These are phyloP conservation scores for Narcine bancroftii DNA, from an alignment of 2,113 vertebrate genomes.

Conservation along the genomic window DNA sequence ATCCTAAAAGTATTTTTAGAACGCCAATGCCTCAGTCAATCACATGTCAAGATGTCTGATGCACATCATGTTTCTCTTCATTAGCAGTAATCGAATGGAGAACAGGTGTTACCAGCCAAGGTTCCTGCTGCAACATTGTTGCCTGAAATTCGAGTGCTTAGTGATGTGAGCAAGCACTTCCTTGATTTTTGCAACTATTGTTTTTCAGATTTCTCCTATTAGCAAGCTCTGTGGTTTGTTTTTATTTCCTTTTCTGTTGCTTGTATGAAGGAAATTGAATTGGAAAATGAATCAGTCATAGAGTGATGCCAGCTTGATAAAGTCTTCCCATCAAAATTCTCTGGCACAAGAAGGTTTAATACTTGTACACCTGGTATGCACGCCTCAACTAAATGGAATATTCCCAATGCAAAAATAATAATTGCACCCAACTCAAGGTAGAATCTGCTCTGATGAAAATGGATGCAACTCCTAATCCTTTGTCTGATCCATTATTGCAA, in stretches of 20 bases:
- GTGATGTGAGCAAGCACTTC: background rate
- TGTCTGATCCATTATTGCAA: background rate
- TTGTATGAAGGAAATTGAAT: background rate
- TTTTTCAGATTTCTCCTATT: background rate
- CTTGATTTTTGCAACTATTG: background rate
- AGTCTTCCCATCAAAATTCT: background rate
- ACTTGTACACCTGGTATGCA: background rate
- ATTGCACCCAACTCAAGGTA: background rate
- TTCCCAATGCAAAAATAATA: background rate
- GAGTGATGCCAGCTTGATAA: background rate
- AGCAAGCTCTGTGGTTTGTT: background rate
- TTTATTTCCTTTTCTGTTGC: background rate
- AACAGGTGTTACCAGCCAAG: background rate
- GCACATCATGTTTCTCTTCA: constrained; percentile 1
- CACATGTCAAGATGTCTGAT: background rate
- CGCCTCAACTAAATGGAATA: background rate
- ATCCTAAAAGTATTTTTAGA: background rate
- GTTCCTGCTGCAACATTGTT: background rate
- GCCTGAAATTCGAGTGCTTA: background rate
- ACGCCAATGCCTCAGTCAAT: background rate
- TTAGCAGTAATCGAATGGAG: constrained; percentile 10
- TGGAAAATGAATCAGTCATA: background rate
- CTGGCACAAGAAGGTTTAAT: background rate
- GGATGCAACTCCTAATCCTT: background rate
- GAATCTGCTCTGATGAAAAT: background rate